Percentiles rank a stretch among this genome's conserved stretches.
Evolutionary conservation across 2,797 vertebrate species (phyloP).

Genomic region (Serranus cabrilla): DNA sequence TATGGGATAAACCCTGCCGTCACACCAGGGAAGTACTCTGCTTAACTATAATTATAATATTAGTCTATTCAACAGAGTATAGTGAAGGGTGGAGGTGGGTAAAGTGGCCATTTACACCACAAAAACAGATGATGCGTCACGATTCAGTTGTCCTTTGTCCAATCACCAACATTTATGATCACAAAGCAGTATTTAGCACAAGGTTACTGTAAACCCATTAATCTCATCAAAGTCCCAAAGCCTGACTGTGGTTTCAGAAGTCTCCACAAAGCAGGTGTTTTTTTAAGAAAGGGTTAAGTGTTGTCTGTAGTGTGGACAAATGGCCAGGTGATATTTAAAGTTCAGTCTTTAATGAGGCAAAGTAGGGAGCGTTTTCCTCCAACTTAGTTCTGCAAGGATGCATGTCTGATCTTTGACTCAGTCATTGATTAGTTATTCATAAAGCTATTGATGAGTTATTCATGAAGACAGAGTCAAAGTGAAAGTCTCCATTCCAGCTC

Average conservation of each 20-base stretch:
- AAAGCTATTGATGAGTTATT: slow-evolving; percentile 73
- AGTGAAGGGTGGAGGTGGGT: background rate
- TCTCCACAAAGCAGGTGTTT: background rate
- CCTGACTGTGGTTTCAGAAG: slow-evolving; percentile 13
- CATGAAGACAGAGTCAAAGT: slow-evolving; percentile 58
- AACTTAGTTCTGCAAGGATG: slow-evolving; percentile 23
- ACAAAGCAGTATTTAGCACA: slow-evolving; percentile 17
- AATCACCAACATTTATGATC: slow-evolving; percentile 8
- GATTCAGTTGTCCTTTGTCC: slow-evolving; percentile 20
- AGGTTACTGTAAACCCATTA: background rate
- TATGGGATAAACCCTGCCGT: background rate
- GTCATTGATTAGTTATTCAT: slow-evolving; percentile 70
- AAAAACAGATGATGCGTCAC: background rate
- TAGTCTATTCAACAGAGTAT: slow-evolving; percentile 2
- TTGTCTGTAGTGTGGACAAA: slow-evolving; percentile 13
- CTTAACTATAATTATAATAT: background rate
- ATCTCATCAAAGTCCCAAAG: background rate
- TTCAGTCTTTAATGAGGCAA: slow-evolving; percentile 54
- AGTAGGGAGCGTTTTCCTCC: slow-evolving; percentile 46
- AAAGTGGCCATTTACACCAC: slow-evolving; percentile 9
- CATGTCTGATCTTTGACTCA: slow-evolving; percentile 59
- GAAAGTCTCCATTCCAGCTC: slow-evolving; percentile 52
- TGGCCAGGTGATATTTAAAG: slow-evolving; percentile 49
- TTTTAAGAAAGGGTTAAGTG: slow-evolving; percentile 7
- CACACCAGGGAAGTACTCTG: slow-evolving; percentile 1